phyloP scores from a whole-genome alignment of 2,797 vertebrate species.

The Poeciliopsis turneri region DNA sequence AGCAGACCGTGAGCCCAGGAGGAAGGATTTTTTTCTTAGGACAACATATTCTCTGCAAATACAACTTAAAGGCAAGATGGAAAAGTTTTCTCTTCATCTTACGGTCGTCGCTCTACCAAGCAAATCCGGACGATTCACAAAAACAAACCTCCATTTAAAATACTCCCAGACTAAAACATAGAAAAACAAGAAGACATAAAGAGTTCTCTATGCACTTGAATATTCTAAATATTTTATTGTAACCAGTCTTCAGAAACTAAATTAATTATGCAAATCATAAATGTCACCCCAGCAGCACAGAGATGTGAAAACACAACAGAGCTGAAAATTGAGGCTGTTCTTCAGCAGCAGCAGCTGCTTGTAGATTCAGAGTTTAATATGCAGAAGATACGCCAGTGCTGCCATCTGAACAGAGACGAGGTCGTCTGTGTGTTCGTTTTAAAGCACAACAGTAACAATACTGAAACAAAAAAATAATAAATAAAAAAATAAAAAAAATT shows the following conservation, averaged over 20 bases:
- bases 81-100: neutral
- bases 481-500: too few species aligned
- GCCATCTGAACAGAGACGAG: neutral
- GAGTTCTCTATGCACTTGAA: neutral
- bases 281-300: neutral
- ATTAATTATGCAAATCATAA: constrained; percentile 17
- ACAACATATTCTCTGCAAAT: neutral
- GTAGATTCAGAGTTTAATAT: neutral
- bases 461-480: neutral
- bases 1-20: neutral
- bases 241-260: neutral
- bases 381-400: neutral
- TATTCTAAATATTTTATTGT: constrained; percentile 10
- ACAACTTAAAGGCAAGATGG: neutral
- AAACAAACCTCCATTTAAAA: neutral
- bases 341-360: neutral
- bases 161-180: neutral
- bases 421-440: neutral
- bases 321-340: neutral
- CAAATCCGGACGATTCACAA: neutral
- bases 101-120: neutral
- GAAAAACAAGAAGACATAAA: neutral
- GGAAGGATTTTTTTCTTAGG: neutral
- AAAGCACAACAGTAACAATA: neutral
- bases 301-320: constrained; percentile 4